phyloP scores from a whole-genome alignment of 2,888 invertebrate genomes.

The Watsonalla cultraria region DNA sequence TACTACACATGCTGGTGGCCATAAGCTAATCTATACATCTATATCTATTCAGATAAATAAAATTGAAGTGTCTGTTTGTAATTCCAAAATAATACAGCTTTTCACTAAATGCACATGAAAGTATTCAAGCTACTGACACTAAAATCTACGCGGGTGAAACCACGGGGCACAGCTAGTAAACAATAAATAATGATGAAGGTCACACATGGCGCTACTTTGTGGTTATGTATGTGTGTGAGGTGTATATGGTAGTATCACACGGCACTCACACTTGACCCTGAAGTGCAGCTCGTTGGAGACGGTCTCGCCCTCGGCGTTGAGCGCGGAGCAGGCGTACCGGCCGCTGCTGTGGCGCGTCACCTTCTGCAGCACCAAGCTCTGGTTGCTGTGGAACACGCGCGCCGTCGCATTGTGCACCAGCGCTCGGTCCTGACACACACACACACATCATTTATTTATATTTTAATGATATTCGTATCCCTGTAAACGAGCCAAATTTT shows the following conservation, averaged over 20 bases:
- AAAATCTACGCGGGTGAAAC: too few relatives aligned
- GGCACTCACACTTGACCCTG: slow-evolving; percentile 92
- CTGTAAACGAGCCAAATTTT: too few relatives aligned
- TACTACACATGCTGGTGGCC: too few relatives aligned
- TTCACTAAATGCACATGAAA: too few relatives aligned
- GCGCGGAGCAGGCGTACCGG: slow-evolving; percentile 91
- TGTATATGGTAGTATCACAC: background rate
- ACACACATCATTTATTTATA: slow-evolving; percentile 4
- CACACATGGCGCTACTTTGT: background rate
- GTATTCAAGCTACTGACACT: too few relatives aligned
- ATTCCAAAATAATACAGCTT: too few relatives aligned
- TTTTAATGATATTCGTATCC: background rate
- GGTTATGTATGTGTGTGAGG: background rate
- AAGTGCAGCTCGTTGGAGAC: slow-evolving; percentile 91
- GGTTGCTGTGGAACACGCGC: slow-evolving; percentile 93
- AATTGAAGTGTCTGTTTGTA: too few relatives aligned
- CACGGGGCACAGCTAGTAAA: too few relatives aligned
- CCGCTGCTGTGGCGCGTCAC: slow-evolving; percentile 92
- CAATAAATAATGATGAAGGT: background rate
- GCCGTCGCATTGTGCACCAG: slow-evolving; percentile 92
- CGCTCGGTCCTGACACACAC: slow-evolving; percentile 82
- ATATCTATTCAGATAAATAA: too few relatives aligned
- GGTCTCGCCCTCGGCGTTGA: slow-evolving; percentile 92
- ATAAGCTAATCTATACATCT: too few relatives aligned
- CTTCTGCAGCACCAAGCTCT: slow-evolving; percentile 93